phyloP scores from a whole-genome alignment of 2,113 vertebrate species.

The Fregetta grallaria region DNA sequence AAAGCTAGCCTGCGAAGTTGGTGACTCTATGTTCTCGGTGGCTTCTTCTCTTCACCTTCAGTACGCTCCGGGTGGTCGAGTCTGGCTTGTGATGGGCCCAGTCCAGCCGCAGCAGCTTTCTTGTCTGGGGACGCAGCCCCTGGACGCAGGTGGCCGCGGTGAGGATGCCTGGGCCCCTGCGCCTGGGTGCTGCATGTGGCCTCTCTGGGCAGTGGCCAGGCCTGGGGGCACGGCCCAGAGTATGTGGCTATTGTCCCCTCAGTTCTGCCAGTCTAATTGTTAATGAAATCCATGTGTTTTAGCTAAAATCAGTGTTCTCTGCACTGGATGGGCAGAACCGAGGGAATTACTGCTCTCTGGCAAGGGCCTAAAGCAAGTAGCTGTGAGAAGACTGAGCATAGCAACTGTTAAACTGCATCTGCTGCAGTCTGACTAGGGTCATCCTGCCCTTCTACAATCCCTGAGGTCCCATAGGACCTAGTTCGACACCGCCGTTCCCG shows the following conservation, averaged over 20 bases:
- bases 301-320: not conserved
- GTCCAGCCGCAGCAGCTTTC: fast-evolving
- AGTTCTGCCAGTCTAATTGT: not conserved
- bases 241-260: not conserved
- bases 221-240: fast-evolving
- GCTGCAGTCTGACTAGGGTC: not conserved
- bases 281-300: not conserved
- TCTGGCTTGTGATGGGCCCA: fast-evolving
- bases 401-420: not conserved
- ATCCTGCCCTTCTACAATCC: not conserved
- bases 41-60: not conserved
- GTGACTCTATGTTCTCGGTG: fast-evolving
- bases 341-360: not conserved
- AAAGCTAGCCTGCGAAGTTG: not conserved
- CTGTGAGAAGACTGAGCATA: not conserved
- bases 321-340: not conserved
- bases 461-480: not conserved
- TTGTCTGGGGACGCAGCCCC: fast-evolving
- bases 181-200: not conserved
- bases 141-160: not conserved
- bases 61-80: fast-evolving
- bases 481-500: fast-evolving
- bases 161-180: fast-evolving
- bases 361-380: not conserved
- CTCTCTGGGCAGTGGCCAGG: not conserved